Base-by-base conservation (phyloP, 2,797 vertebrate genomes). In the Neosalanx taihuensis region DNA sequence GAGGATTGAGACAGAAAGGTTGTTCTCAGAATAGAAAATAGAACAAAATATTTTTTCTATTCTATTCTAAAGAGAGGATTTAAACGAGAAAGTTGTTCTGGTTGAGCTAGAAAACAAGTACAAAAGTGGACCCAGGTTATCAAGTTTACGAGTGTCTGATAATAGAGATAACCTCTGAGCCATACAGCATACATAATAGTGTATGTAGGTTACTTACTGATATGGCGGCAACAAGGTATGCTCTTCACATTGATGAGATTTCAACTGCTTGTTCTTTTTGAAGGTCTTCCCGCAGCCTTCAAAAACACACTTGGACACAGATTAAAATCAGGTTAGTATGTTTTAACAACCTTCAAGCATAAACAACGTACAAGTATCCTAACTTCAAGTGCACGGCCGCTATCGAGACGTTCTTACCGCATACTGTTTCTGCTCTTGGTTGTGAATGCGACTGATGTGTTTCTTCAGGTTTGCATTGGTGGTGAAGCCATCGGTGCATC, bases 221-320 rank as follows among this genome's bases (percentile, higher is more conserved):
- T 94, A 97, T 0, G 89, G 87, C 0, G 92, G 93, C 33, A 92
- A 85, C 0, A 81, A 88, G 1, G 91, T 93, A 80, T 99, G 97
- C 68, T 94, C 94, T 71, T 93, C 91, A 74, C 91, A 95, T 75
- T 95, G 84, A 76, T 99, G 97, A 17, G 82, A 75, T 84, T 92
- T 98, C 20, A 98, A 93, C 84, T 94, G 95, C 66, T 95, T 95
- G 83, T 99, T 94, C 73, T 99, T 99, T 91, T 73, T 95, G 87
- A 99, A 99, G 41, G 88, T 79, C 53, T 92, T 88, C 17, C 84
- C 83, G 79, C 97, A 99, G 69, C 90, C 93, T 58, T 94, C 92
- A 56, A 91, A 91, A 23, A 57, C 73, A 67, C 97, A 98, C 73
- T 94, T 76, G 81, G 33, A 1, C 41, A 49, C 2, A 5, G 51